Conservation (phyloP, 2,888 invertebrate genomes). For the Yponomeuta evonymella region DNA sequence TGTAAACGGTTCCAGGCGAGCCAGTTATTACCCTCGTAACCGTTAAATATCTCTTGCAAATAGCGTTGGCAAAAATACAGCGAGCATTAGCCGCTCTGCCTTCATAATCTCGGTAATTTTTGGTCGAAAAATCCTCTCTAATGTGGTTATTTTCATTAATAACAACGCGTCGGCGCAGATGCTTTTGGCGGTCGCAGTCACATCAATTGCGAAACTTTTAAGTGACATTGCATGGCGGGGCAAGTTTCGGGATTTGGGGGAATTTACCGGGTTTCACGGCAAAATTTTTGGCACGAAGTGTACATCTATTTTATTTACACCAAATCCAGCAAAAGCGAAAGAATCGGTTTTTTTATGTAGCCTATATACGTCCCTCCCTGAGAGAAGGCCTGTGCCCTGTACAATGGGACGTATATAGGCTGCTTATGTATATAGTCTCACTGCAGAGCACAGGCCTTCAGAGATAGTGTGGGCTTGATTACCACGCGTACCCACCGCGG, state of each 20-base stretch:
- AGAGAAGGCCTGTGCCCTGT: no score
- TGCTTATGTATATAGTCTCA: no score
- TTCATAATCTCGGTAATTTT: slow-evolving; percentile 13
- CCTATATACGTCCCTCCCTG: no score
- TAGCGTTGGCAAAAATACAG: slow-evolving; percentile 53
- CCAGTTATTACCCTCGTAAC: slow-evolving; percentile 61
- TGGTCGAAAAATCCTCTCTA: background rate
- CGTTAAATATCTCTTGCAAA: slow-evolving; percentile 60
- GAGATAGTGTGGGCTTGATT: no score
- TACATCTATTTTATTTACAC: background rate
- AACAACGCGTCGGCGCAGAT: slow-evolving; percentile 1
- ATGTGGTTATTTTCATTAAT: slow-evolving; percentile 2
- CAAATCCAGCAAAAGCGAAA: no score
- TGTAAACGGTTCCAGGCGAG: slow-evolving; percentile 55
- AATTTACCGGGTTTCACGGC: background rate
- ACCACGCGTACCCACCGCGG: no score
- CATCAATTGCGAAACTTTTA: slow-evolving; percentile 1
- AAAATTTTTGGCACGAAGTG: background rate
- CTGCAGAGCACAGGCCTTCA: no score
- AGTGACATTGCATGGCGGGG: background rate
- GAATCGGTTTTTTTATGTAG: no score
- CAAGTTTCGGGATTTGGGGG: background rate
- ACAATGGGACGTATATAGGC: no score
- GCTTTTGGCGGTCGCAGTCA: background rate
- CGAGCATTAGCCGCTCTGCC: slow-evolving; percentile 23